Evolutionary conservation across 2,888 invertebrate genomes (phyloP), one percentile per base, ranked within the genome.

Genomic region (Sinelater perroti): DNA sequence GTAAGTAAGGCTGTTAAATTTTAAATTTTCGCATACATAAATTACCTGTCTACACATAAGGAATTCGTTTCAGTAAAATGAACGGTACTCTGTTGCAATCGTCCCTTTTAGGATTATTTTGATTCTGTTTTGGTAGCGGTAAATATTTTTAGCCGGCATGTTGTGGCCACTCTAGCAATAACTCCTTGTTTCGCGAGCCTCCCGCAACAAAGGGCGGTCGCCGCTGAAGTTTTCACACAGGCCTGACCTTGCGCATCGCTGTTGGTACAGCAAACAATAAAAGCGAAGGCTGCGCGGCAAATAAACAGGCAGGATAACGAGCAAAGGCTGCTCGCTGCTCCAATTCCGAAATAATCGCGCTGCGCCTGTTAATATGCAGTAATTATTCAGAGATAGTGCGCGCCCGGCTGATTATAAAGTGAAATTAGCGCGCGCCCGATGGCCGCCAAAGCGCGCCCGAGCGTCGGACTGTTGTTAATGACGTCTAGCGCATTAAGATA

Each of bases 401-500:
- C 30, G 11, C 18, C 17, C n/a, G 11, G 16, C 17, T 44, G 10
- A 44, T 44, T 44, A 44, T 44, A 44, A 44, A 44, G 44, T 44
- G 18, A 44, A 44, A 44, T 44, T 16, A 44, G 11, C 18, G 44
- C 14, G 44, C n/a, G n/a, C n/a, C n/a, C n/a, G n/a, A n/a, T n/a
- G n/a, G 26, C 40, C 40, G 40, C 26, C 26, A 40, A 40, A 40
- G 26, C 40, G 26, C 40, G 38, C 13, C 30, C 13, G 20, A 31
- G 31, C 20, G 31, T 31, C 31, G 18, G 11, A 31, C 8, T 21
- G 10, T 46, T 30, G 20, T 46, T 31, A 46, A 46, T 40, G 26
- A 40, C 40, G 18, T 40, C 40, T 40, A 40, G 26, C 40, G 40
- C 40, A 40, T 40, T 40, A 40, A 40, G 40, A 40, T 40, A 40